A percentile compares a stretch with the other conserved stretches of the same genome.
Conservation (phyloP, 2,797 vertebrate genomes). For the Periophthalmus magnuspinnatus region DNA sequence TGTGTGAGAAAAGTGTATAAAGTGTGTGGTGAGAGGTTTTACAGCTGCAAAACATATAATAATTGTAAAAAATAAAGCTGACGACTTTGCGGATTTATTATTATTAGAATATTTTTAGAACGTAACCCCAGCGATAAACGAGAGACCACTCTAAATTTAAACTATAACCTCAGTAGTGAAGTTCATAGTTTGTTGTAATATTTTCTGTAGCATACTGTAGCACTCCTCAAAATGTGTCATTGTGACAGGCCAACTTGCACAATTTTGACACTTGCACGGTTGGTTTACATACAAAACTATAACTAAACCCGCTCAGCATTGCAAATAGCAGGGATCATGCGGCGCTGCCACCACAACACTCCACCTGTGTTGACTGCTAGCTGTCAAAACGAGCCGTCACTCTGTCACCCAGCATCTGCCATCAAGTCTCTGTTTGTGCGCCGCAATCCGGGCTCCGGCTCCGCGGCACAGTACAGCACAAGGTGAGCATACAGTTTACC, state of each 20-base stretch:
- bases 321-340: slow-evolving; percentile 64
- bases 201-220: slow-evolving; percentile 29
- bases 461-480: slow-evolving; percentile 9
- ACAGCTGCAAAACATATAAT: too few species aligned
- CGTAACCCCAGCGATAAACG: too few species aligned
- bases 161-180: not conserved
- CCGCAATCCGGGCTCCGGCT: slow-evolving; percentile 14
- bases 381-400: slow-evolving; percentile 61
- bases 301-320: slow-evolving; percentile 57
- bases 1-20: too few species aligned
- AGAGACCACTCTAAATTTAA: too few species aligned
- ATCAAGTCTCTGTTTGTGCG: slow-evolving; percentile 13
- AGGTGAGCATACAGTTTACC: slow-evolving; percentile 17
- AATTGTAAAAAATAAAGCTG: too few species aligned
- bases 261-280: slow-evolving; percentile 38
- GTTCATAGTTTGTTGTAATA: not conserved
- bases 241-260: slow-evolving; percentile 20
- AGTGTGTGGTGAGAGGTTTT: too few species aligned
- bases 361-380: slow-evolving; percentile 51
- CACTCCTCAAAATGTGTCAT: not conserved
- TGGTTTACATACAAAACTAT: slow-evolving; percentile 40
- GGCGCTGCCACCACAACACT: slow-evolving; percentile 45
- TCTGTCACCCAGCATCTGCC: slow-evolving; percentile 50
- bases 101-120: too few species aligned
- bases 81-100: too few species aligned